These are phyloP conservation scores for Grapholita molesta DNA, from an alignment of 1,140 invertebrate species.

Conservation along the genomic window DNA sequence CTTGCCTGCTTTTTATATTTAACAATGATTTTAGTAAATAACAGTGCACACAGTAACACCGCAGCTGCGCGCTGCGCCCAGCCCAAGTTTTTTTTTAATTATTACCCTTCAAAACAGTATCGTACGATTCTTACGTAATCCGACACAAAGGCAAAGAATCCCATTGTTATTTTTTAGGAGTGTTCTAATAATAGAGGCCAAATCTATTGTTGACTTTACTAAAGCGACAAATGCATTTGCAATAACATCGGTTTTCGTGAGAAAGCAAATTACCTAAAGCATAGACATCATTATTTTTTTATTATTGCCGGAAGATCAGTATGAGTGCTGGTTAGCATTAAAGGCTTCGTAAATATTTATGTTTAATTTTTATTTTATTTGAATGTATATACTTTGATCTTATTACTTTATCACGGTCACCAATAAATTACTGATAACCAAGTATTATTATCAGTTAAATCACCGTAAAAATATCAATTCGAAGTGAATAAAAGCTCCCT, in stretches of 20 bases:
- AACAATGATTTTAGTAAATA: background rate
- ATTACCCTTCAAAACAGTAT: background rate
- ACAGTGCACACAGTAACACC: background rate
- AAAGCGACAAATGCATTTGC: background rate
- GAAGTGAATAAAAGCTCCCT: too few relatives aligned
- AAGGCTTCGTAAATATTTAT: too few relatives aligned
- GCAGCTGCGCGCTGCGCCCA: background rate
- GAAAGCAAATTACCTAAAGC: background rate
- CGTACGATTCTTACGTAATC: background rate
- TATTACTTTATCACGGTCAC: too few relatives aligned
- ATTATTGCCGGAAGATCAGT: too few relatives aligned
- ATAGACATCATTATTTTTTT: background rate
- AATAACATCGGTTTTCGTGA: background rate
- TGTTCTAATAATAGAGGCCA: background rate
- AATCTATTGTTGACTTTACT: background rate
- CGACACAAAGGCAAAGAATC: background rate
- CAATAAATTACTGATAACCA: too few relatives aligned
- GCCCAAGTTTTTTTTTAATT: background rate
- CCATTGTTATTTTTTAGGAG: background rate
- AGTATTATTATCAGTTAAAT: too few relatives aligned
- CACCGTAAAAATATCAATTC: too few relatives aligned
- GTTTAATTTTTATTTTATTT: too few relatives aligned
- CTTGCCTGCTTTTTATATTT: too few relatives aligned
- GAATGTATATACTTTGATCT: too few relatives aligned
- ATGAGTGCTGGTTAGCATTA: too few relatives aligned